Conservation (phyloP, 1,140 invertebrate species). For the Drosophila neocordata region DNA sequence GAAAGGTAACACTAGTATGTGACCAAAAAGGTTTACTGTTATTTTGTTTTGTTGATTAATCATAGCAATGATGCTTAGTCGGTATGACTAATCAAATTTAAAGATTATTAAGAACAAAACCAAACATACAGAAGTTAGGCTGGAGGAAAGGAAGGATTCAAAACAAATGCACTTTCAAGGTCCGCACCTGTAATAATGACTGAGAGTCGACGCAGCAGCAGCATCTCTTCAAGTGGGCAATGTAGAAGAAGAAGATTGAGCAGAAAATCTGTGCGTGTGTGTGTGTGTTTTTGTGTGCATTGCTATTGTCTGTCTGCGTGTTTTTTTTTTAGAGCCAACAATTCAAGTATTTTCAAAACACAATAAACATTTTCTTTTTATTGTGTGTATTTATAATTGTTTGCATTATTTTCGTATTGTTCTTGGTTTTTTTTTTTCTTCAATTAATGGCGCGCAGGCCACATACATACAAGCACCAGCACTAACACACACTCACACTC, state of each 20-base stretch:
- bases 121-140: not conserved
- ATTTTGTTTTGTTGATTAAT: constrained; percentile 52
- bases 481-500: constrained; percentile 19
- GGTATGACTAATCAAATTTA: constrained; percentile 30
- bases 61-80: constrained; percentile 39
- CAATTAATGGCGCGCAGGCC: constrained; percentile 75
- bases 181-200: constrained; percentile 40
- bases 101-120: not conserved
- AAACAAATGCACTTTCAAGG: constrained; percentile 12
- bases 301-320: too few species aligned
- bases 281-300: constrained; percentile 10
- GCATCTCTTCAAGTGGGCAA: constrained; percentile 55
- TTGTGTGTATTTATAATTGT: constrained; percentile 76
- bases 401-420: constrained; percentile 49
- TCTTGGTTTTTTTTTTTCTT: constrained; percentile 42
- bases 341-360: constrained; percentile 80
- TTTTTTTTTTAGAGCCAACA: constrained; percentile 19
- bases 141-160: not conserved
- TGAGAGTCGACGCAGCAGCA: not conserved
- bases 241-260: constrained; percentile 28
- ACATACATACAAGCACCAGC: constrained; percentile 52
- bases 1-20: constrained; percentile 25
- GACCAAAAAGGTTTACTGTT: constrained; percentile 31
- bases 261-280: constrained; percentile 38
- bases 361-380: constrained; percentile 73